Conservation (phyloP, 2,113 vertebrate species). For the Onychostruthus taczanowskii region DNA sequence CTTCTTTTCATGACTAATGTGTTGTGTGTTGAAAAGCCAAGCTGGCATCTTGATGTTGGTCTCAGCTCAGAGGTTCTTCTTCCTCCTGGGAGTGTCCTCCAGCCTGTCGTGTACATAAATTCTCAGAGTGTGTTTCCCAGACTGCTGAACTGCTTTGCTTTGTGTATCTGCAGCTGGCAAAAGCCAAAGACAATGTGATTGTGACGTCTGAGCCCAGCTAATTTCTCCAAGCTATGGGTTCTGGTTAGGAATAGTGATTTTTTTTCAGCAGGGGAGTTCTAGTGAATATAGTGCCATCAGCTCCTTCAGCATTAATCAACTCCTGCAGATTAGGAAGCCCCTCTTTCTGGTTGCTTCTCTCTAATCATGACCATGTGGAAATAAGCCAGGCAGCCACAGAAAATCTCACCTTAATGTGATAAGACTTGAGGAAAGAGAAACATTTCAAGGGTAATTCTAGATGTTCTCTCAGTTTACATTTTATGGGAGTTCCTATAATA, state of each 20-base stretch:
- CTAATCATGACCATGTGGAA: not conserved
- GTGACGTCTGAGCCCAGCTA: not conserved
- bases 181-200: not conserved
- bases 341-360: not conserved
- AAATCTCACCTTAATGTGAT: not conserved
- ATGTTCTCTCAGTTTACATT: not conserved
- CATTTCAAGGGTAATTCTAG: not conserved
- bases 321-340: not conserved
- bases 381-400: not conserved
- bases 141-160: not conserved
- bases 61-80: not conserved
- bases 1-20: slow-evolving; percentile 13
- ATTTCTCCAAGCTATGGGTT: not conserved
- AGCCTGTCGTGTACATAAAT: not conserved
- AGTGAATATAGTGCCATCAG: not conserved
- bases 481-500: not conserved
- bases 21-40: not conserved
- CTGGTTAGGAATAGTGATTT: not conserved
- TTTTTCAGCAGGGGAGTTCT: not conserved
- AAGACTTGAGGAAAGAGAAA: not conserved
- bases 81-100: not conserved
- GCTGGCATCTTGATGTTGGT: not conserved
- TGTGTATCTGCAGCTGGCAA: not conserved
- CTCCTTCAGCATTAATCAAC: not conserved
- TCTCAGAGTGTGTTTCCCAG: not conserved